Evolutionary conservation across 2,113 vertebrate genomes (phyloP), one percentile per base, ranked within the genome.

Genomic region (Zosterops lateralis): DNA sequence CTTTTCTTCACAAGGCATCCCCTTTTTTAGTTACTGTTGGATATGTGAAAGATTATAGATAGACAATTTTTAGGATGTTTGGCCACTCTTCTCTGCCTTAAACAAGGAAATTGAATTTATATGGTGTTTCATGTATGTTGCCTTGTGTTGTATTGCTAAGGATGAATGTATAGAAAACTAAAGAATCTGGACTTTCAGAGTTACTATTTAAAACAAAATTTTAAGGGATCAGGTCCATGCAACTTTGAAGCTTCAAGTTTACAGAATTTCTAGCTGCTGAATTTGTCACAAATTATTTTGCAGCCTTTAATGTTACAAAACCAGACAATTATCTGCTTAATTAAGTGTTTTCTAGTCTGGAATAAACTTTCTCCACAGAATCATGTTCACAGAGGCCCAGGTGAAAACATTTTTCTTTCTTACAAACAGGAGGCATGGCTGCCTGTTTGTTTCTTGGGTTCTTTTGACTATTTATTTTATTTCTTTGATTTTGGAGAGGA

Each of bases 91-190:
- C 19, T 60, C 2, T 64, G 22, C 5, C 3, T 8, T 60, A 50
- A 22, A 38, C 1, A 51, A 60, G 22, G 31, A 85, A 88, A 70
- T 6, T 14, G 7, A 85, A 64, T 45, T 40, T 51, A 31, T 45
- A 3, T 24, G 9, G 2, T 56, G 4, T 45, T 94, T 40, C 17
- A n/a, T 19, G 13, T 6, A 45, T 0, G 0, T 28, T 68, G 4
- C 6, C 10, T 74, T 50, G 19, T 4, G 7, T 36, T 74, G 6
- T 16, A 34, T 45, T 32, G n/a, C 14, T 50, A 72, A 38, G 4
- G 7, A 64, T 50, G 14, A 76, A 68, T 28, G 4, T 26, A 26
- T 21, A 72, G 32, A 4, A 62, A 90, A 47, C 10, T 38, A 44
- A 64, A 48, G 28, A 42, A 60, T 13, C 13, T 72, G 3, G 28